Evolutionary conservation across 2,888 invertebrate genomes (phyloP).

Genomic region (Eupithecia dodoneata): DNA sequence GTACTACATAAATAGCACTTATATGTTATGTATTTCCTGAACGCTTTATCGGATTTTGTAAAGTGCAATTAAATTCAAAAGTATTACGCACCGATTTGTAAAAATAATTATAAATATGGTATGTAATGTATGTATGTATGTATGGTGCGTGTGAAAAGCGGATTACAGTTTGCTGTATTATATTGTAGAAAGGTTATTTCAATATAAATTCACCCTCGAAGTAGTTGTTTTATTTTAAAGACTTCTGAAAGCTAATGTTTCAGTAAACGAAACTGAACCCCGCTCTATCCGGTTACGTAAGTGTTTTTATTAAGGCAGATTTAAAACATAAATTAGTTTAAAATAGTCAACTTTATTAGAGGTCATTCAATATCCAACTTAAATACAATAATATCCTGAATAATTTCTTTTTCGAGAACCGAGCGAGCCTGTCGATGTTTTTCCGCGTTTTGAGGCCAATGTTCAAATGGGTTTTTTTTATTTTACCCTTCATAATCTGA

Average conservation of each 20-base stretch:
- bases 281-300: neutral
- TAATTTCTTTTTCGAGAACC: constrained; percentile 51
- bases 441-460: constrained; percentile 49
- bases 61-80: constrained; percentile 43
- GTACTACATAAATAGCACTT: constrained; percentile 1
- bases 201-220: constrained; percentile 80
- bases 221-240: constrained; percentile 55
- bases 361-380: constrained; percentile 59
- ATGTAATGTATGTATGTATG: constrained; percentile 39
- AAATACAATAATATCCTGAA: constrained; percentile 59
- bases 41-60: constrained; percentile 32
- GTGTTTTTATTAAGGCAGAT: neutral
- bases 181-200: constrained; percentile 81
- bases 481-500: constrained; percentile 49
- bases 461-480: neutral
- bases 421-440: constrained; percentile 52
- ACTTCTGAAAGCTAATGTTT: neutral
- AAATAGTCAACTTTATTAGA: constrained; percentile 42
- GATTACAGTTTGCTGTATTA: constrained; percentile 76
- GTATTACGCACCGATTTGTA: constrained; percentile 59
- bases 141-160: constrained; percentile 55
- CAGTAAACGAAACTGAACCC: neutral
- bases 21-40: neutral
- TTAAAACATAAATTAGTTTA: neutral
- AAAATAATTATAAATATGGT: constrained; percentile 47